Conservation (phyloP, 2,888 invertebrate species). For the Cylindroiulus punctatus region DNA sequence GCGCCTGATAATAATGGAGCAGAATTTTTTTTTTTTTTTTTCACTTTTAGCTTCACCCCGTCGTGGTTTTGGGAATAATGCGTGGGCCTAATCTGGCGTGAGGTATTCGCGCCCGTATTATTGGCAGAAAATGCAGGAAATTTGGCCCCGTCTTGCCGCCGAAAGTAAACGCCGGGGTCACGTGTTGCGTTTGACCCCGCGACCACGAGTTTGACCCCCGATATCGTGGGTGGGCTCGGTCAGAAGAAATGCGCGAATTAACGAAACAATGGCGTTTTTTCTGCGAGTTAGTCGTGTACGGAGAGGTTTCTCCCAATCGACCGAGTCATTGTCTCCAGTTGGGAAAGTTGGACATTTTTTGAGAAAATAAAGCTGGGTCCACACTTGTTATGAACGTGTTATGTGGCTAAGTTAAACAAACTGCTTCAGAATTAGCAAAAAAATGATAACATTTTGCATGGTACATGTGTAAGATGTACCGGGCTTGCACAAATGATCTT, state of each 20-base stretch:
- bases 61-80: not conserved
- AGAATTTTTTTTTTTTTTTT: not conserved
- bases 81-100: conserved; percentile 31
- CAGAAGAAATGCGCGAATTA: not conserved
- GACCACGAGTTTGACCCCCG: conserved; percentile 15
- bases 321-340: no score
- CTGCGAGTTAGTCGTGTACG: no score
- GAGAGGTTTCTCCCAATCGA: no score
- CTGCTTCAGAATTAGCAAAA: no score
- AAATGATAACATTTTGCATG: no score
- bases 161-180: conserved; percentile 13
- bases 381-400: no score
- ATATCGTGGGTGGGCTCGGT: not conserved
- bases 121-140: not conserved
- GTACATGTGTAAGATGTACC: no score
- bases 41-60: not conserved
- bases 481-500: no score
- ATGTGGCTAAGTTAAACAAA: no score
- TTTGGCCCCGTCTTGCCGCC: not conserved
- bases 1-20: conserved; percentile 22
- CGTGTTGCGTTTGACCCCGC: not conserved
- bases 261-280: no score
- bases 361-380: no score
- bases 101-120: conserved; percentile 4
- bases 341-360: no score